Evolutionary conservation across 2,888 invertebrate genomes (phyloP).

Genomic region (Formica aserva): DNA sequence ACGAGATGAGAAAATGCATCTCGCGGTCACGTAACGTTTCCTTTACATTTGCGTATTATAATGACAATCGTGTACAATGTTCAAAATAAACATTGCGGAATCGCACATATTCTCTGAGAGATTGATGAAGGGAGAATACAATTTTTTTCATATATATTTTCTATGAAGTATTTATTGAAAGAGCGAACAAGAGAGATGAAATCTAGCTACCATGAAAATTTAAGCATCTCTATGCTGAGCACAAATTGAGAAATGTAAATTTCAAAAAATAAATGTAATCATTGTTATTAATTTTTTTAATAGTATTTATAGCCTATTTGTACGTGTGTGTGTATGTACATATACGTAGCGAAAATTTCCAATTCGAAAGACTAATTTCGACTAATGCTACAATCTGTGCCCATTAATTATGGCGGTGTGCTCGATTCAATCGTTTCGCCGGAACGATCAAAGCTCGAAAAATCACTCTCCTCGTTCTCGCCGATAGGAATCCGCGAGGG

Average conservation of each 20-base stretch:
- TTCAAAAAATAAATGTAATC: not conserved
- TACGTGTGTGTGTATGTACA: not conserved
- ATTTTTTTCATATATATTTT: not conserved
- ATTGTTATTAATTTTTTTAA: not conserved
- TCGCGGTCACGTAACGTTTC: slow-evolving; percentile 28
- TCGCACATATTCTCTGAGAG: not conserved
- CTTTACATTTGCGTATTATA: not conserved
- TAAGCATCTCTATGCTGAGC: too few species aligned
- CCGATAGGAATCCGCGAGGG: slow-evolving; percentile 52
- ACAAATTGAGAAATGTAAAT: not conserved
- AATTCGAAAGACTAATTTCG: not conserved
- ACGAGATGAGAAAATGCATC: slow-evolving; percentile 33
- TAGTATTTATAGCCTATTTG: not conserved
- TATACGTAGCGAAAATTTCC: not conserved
- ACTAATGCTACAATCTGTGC: slow-evolving; percentile 37
- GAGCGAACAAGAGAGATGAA: not conserved
- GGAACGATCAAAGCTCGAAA: slow-evolving; percentile 55
- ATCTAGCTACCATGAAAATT: not conserved
- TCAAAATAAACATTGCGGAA: not conserved
- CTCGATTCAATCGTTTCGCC: slow-evolving; percentile 51
- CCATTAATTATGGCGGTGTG: slow-evolving; percentile 25
- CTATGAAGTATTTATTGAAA: not conserved
- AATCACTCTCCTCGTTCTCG: slow-evolving; percentile 44
- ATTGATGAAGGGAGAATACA: not conserved
- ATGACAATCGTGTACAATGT: slow-evolving; percentile 11